Conservation (phyloP, 2,888 invertebrate species). For the Machimus rusticus region DNA sequence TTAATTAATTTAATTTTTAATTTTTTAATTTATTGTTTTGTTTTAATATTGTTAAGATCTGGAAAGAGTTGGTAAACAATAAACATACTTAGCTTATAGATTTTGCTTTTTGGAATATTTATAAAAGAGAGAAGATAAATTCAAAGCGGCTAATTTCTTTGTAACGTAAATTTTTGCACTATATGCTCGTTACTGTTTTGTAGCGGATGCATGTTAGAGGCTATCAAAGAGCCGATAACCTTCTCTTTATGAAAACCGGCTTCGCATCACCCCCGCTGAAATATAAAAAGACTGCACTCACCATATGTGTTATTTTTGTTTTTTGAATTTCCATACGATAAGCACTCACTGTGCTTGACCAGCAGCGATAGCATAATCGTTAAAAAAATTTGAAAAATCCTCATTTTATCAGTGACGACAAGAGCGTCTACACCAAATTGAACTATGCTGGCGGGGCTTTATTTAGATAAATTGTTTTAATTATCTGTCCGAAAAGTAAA, state of each 20-base stretch:
- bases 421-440: background rate
- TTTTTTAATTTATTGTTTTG: no score
- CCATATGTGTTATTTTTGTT: conserved; percentile 28
- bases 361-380: conserved; percentile 25
- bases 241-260: background rate
- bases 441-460: background rate
- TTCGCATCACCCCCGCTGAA: background rate
- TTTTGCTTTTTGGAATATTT: background rate
- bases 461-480: background rate
- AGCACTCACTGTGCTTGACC: background rate
- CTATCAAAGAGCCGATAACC: background rate
- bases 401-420: conserved; percentile 17
- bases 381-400: conserved; percentile 6
- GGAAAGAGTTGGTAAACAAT: no score
- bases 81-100: no score
- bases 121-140: background rate
- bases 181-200: background rate
- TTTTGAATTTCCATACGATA: conserved; percentile 14
- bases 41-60: no score
- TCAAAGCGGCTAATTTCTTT: background rate
- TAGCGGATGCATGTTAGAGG: background rate
- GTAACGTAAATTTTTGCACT: background rate
- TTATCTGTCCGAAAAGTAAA: conserved; percentile 24
- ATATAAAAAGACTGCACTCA: background rate
- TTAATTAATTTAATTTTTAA: no score